phyloP scores from a whole-genome alignment of 2,888 invertebrate species.

The Rhopalosiphum nymphaeae region DNA sequence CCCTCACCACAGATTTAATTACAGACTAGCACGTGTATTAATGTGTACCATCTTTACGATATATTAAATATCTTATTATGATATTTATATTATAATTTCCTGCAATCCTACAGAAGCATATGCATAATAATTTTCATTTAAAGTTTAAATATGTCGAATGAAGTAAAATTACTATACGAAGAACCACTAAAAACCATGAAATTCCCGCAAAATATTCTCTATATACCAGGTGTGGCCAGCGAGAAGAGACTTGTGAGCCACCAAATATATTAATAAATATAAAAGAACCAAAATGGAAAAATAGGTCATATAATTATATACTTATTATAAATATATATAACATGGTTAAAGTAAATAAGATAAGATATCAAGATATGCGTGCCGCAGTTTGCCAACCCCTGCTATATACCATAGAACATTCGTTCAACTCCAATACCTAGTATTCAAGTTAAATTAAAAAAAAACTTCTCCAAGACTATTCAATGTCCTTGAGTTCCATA shows the following conservation, averaged over 20 bases:
- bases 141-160: not conserved
- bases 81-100: not conserved
- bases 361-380: too few species aligned
- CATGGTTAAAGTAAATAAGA: too few species aligned
- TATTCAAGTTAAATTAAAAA: not conserved
- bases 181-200: not conserved
- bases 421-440: not conserved
- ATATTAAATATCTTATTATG: not conserved
- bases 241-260: too few species aligned
- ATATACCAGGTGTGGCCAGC: too few species aligned
- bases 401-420: too few species aligned
- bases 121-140: not conserved
- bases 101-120: not conserved
- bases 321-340: too few species aligned
- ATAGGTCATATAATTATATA: too few species aligned
- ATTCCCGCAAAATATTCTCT: not conserved
- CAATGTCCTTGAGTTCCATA: not conserved
- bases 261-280: too few species aligned
- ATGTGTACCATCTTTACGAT: not conserved
- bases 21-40: too few species aligned
- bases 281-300: too few species aligned
- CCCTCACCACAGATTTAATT: not conserved
- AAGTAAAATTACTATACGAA: not conserved
- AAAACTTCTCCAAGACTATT: not conserved
- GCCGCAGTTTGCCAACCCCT: too few species aligned